Evolutionary conservation across 2,888 invertebrate species (phyloP).

Genomic region (Drosophila borborema): DNA sequence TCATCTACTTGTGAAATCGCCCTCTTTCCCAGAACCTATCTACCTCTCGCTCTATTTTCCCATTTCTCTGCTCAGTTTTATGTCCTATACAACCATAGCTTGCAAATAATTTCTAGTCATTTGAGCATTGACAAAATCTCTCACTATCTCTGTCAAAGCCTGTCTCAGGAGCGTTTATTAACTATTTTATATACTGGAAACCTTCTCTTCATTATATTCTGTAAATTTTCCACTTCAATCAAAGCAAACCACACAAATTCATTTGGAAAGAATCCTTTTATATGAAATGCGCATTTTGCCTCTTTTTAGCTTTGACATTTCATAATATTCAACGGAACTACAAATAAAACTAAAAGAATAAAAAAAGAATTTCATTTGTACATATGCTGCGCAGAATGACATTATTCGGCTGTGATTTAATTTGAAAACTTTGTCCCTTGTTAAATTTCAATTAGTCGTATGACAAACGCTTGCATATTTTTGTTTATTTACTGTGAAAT

Average conservation of each 20-base stretch:
- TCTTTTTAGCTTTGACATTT: not conserved
- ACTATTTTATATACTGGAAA: not conserved
- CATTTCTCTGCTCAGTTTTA: no score
- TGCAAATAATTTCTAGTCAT: no score
- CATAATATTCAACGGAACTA: constrained; percentile 1
- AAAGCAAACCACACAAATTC: not conserved
- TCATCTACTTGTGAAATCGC: no score
- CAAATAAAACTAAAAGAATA: not conserved
- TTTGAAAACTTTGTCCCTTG: constrained; percentile 37
- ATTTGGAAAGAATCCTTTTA: not conserved
- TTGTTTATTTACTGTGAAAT: constrained; percentile 32
- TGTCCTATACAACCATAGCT: no score
- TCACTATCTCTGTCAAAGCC: not conserved
- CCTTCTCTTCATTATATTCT: not conserved
- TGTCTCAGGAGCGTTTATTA: not conserved
- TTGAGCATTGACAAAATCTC: not conserved
- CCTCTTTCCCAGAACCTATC: no score
- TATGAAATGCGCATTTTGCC: not conserved
- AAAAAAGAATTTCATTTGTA: constrained; percentile 4
- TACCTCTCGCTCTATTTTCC: no score
- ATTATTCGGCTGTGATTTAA: constrained; percentile 45
- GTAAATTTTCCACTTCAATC: not conserved
- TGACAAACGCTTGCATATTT: constrained; percentile 40
- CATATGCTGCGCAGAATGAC: constrained; percentile 10
- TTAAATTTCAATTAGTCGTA: constrained; percentile 20